These are phyloP conservation scores for Furcula furcula DNA, from an alignment of 2,888 invertebrate species.

Conservation along the genomic window DNA sequence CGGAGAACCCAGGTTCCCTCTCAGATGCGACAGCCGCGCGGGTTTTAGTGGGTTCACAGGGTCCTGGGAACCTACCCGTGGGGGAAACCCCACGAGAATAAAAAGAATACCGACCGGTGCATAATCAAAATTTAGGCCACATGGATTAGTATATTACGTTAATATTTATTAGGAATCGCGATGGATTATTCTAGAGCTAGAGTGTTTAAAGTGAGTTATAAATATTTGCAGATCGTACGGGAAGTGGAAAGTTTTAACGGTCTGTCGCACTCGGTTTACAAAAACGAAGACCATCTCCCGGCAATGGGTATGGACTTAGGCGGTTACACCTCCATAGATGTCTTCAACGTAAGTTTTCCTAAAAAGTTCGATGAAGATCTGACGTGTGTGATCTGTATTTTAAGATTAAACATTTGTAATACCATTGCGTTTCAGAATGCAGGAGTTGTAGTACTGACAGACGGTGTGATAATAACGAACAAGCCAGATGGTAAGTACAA, in stretches of 20 bases:
- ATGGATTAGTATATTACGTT: no score
- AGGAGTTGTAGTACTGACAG: conserved; percentile 89
- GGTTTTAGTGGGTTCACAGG: no score
- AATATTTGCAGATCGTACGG: conserved; percentile 65
- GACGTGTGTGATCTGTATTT: background rate
- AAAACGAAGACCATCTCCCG: conserved; percentile 66
- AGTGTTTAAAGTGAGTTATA: no score
- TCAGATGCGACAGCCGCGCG: no score
- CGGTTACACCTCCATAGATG: conserved; percentile 59
- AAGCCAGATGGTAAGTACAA: conserved; percentile 82
- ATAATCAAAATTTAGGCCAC: no score
- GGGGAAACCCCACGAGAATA: no score
- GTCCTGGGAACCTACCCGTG: no score
- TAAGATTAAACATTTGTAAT: background rate
- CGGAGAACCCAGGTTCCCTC: no score
- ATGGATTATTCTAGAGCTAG: no score
- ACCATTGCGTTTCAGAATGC: conserved; percentile 83
- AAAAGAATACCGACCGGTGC: no score
- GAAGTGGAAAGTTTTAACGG: conserved; percentile 75
- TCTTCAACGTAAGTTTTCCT: conserved; percentile 57
- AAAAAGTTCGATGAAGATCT: no score
- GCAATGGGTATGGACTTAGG: conserved; percentile 64
- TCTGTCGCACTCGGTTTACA: conserved; percentile 61
- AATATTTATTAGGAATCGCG: no score
- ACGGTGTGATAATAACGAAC: conserved; percentile 84